Conservation (phyloP, 2,888 invertebrate genomes). For the Latrodectus hesperus region DNA sequence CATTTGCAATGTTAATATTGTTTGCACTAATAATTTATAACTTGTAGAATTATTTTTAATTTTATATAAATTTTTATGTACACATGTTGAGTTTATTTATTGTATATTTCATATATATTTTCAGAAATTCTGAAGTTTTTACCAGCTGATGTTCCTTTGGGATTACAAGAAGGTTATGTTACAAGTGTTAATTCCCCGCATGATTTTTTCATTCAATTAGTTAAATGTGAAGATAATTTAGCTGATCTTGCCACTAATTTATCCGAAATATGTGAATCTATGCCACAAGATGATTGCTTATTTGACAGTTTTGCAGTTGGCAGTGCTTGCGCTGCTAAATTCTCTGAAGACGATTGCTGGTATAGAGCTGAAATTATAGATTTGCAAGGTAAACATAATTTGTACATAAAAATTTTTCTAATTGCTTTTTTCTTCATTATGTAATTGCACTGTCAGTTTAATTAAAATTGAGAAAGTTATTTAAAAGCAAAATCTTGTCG, state of each 20-base stretch:
- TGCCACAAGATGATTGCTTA: not conserved
- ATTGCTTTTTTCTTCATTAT: not conserved
- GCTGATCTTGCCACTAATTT: conserved; percentile 25
- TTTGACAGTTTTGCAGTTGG: conserved; percentile 17
- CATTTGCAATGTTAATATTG: too few species aligned
- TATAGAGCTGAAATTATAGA: conserved; percentile 72
- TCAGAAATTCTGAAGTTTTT: conserved; percentile 31
- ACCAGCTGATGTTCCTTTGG: conserved; percentile 55
- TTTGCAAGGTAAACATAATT: conserved; percentile 30
- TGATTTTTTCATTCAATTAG: conserved; percentile 57
- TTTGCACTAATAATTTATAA: too few species aligned
- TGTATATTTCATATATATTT: not conserved
- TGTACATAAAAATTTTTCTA: not conserved
- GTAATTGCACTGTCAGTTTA: not conserved
- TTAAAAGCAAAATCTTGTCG: too few species aligned
- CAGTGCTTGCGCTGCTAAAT: conserved; percentile 70
- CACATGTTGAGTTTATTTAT: too few species aligned
- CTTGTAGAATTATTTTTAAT: not conserved
- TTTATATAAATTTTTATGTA: not conserved
- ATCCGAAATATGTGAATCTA: conserved; percentile 21
- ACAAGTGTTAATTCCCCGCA: conserved; percentile 26
- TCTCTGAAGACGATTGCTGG: conserved; percentile 73
- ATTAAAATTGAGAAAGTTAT: too few species aligned
- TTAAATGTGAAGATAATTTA: conserved; percentile 30
- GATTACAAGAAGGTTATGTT: conserved; percentile 37